A percentile compares a stretch with the other conserved stretches of the same genome.
phyloP scores from a whole-genome alignment of 2,113 vertebrate species.

The Falco punctatus region DNA sequence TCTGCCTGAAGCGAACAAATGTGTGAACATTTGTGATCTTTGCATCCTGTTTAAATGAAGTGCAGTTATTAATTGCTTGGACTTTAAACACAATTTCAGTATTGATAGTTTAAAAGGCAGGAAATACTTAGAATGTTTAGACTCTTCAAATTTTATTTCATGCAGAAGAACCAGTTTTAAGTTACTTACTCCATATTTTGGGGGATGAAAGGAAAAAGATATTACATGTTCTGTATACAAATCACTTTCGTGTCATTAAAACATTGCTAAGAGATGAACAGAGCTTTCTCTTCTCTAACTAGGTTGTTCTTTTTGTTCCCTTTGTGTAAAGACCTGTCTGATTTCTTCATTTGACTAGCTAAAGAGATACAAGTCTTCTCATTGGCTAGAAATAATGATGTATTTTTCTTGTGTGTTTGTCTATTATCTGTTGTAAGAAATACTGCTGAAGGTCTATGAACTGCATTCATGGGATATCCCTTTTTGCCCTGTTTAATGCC shows the following conservation, averaged over 20 bases:
- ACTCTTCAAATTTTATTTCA: not conserved
- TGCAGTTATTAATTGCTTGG: not conserved
- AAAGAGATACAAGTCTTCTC: not conserved
- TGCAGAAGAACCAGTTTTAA: not conserved
- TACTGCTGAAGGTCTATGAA: not conserved
- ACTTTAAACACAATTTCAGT: not conserved
- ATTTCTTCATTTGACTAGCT: not conserved
- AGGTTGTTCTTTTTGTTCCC: not conserved
- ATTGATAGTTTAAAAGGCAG: not conserved
- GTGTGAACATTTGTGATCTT: not conserved
- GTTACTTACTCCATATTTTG: not conserved
- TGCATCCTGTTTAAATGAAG: not conserved
- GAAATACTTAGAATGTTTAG: not conserved
- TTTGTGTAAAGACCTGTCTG: not conserved
- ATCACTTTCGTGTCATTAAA: not conserved
- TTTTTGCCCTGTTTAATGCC: not conserved
- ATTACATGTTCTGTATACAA: not conserved
- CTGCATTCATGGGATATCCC: not conserved
- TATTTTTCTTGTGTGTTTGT: not conserved
- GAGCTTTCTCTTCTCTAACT: not conserved
- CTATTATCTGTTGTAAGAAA: not conserved
- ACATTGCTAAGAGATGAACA: not conserved
- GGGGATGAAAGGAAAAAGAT: not conserved
- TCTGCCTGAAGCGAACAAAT: not conserved
- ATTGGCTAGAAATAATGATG: not conserved